Evolutionary conservation across 2,888 invertebrate species (phyloP), one percentile per base, ranked within the genome.

Genomic region (Eumacrocentrus americanus): DNA sequence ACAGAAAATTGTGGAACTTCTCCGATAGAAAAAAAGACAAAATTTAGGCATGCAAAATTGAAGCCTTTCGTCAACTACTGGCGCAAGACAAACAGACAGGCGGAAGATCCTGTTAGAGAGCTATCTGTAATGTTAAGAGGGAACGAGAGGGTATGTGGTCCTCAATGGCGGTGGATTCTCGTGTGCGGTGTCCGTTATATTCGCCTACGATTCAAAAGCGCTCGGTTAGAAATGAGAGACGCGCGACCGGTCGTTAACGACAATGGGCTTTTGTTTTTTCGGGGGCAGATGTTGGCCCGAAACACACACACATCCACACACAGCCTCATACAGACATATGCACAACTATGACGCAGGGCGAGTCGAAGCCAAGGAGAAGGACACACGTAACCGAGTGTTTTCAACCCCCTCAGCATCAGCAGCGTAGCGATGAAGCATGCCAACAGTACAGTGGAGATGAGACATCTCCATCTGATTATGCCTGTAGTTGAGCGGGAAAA

Each of bases 201-300:
- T 77, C 79, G 73, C 80, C 80, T 81, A 79, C 80, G 79, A 80
- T 79, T 80, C 70, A 80, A 80, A 80, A 78, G 77, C 79, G 77
- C 80, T 80, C 78, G 79, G 74, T 78, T 79, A 81, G 81, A 80
- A 80, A 81, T 79, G 78, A 80, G 81, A 81, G 80, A 80, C 78
- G 79, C 73, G 74, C 75, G 78, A 73, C 78, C 79, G 80, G 79
- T 80, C 78, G 79, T 80, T 80, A 80, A 78, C 75, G 76, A 81
- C 81, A 81, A 81, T 80, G 67, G 80, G 75, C 80, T 79, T 81
- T 81, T 80, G 80, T 81, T 80, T 81, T 81, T 81, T 80, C 80
- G 79, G 77, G 75, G 78, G 79, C 80, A 81, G 80, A 81, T 81
- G 80, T 80, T 78, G 75, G 72, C 66, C 70, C 69, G 67, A 69